Evolutionary conservation across 2,888 invertebrate genomes (phyloP).

Genomic region (Brenthis ino): DNA sequence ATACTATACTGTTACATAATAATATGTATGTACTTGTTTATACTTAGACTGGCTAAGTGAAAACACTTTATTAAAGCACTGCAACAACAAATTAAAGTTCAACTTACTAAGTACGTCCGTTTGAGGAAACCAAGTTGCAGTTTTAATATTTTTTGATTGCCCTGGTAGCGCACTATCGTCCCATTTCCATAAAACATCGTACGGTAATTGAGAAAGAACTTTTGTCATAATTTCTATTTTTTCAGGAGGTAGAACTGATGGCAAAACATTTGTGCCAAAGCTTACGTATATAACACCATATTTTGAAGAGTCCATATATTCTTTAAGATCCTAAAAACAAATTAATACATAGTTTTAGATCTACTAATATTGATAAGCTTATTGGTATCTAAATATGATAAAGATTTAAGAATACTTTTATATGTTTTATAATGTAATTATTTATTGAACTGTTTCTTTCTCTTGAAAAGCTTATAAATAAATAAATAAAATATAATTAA

Average conservation of each 20-base stretch:
- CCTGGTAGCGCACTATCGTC: constrained; percentile 52
- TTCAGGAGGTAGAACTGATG: constrained; percentile 48
- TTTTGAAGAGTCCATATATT: constrained; percentile 52
- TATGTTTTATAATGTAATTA: too few relatives aligned
- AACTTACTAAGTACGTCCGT: constrained; percentile 44
- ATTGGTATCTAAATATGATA: too few relatives aligned
- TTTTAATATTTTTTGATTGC: constrained; percentile 51
- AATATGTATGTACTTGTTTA: too few relatives aligned
- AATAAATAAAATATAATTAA: too few relatives aligned
- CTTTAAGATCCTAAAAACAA: constrained; percentile 53
- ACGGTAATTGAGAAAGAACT: constrained; percentile 53
- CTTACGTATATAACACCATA: constrained; percentile 59
- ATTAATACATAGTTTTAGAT: background rate
- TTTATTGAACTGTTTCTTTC: too few relatives aligned
- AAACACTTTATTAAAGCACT: too few relatives aligned
- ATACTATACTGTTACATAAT: too few relatives aligned
- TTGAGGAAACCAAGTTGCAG: constrained; percentile 63
- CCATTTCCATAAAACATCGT: constrained; percentile 63
- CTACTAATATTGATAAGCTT: too few relatives aligned
- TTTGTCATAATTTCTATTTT: constrained; percentile 50
- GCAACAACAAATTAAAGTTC: too few relatives aligned
- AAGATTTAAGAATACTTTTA: too few relatives aligned
- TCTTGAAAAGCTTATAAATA: too few relatives aligned
- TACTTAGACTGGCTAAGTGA: too few relatives aligned
- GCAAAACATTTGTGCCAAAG: constrained; percentile 57